Base-by-base conservation (phyloP, 2,113 vertebrate genomes). In the Daphoenositta chrysoptera region DNA sequence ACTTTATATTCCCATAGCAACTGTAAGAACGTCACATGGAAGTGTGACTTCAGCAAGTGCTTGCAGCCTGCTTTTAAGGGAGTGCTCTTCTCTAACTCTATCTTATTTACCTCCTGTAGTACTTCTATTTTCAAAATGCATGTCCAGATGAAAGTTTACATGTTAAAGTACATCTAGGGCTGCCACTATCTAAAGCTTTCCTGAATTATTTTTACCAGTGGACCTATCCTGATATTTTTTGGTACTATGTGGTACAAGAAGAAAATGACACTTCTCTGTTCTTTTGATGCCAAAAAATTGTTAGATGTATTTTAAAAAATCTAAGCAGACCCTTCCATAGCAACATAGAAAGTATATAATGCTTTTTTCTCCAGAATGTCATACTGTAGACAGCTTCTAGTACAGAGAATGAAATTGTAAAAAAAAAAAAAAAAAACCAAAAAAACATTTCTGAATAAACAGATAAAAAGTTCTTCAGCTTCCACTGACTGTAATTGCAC, bases 1-100 rank as follows among this genome's bases (percentile, higher is more conserved):
- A n/a, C 30, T 94, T 87, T 82, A 37, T 66, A 91, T 96, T 92
- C 51, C 83, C 64, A 82, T 94, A 82, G 83, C 83, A 94, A 91
- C 91, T 50, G 30, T 42, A 58, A 83, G 42, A 66, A n/a, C 71
- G 50, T 92, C 44, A 27, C 3, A 2, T 44, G 65, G 33, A 87
- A 75, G 65, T 64, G 66, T 1, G 6, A 53, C 37, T 86, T 70
- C 63, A 81, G 50, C 11, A 28, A 47, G 27, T 7, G 28, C 69
- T 63, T 51, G 9, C 56, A 87, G 56, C 64, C 31, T 58, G 37
- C 51, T 79, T 77, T 70, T 77, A 61, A 54, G 23, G 44, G 72
- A 42, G 8, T 26, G 16, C 23, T 80, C 6, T n/a, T 79, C 57
- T 79, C 42, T 40, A 56, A 45, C 54, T 65, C 39, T 19, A 11